Base-by-base conservation (phyloP, 2,797 vertebrate species). In the Remorina albescens region DNA sequence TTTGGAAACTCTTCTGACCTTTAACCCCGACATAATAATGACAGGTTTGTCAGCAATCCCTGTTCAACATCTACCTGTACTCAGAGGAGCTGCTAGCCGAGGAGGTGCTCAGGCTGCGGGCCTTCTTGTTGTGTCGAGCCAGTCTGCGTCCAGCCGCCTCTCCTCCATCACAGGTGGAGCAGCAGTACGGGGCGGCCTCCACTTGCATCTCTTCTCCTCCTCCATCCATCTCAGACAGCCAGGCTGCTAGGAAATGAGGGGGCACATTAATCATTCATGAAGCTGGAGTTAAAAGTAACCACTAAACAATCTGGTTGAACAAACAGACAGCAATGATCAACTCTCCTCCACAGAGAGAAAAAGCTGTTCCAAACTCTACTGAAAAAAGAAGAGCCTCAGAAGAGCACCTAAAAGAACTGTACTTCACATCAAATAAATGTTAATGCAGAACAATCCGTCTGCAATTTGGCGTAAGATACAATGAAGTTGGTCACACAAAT, bases 51-150 rank as follows among this genome's bases (percentile, higher is more conserved):
- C 42, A 3, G 12, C 34, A 15, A 11, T 8, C 6, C n/a, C 26
- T 56, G 23, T 16, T 50, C 5, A 37, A 32, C 42, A 46, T 54
- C 13, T 8, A 98, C 98, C 96, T 96, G 94, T 96, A 97, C 64
- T 97, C 96, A 44, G 94, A 95, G 71, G 95, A 94, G 90, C 92
- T 94, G 54, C 93, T 58, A 67, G 94, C 95, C 0, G 97, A 95
- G 0, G 96, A 96, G 36, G 95, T 94, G 7, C 97, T 98, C 80
- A 98, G 86, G 72, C 97, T 99, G 53, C 97, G 95, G 58, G 94
- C 89, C 92, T 98, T 98, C 47, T 94, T 94, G 8, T 92, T 94
- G 67, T 94, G 92, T 50, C 94, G 71, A 1, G 84, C 84, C 71
- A 92, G 90, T 7, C 70, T 79, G 19, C 69, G 91, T 65, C 84